Evolutionary conservation across 2,797 vertebrate genomes (phyloP).

Genomic region (Chloroceryle amazona): DNA sequence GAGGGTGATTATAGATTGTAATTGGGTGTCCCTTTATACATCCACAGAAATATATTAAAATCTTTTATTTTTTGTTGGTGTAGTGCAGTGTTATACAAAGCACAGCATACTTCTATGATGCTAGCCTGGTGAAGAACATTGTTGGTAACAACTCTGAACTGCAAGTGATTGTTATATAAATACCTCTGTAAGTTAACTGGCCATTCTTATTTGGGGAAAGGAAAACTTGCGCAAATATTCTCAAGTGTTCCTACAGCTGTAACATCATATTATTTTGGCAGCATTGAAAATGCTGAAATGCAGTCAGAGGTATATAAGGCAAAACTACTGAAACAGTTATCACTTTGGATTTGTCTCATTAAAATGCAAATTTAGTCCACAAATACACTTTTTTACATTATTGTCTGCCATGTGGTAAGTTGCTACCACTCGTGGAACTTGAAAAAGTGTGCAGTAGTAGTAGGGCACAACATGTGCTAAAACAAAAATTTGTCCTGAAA

Average conservation of each 20-base stretch:
- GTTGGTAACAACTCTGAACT: not conserved
- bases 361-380: not conserved
- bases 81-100: not conserved
- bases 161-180: not conserved
- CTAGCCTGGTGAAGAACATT: not conserved
- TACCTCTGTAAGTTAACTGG: not conserved
- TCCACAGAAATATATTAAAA: not conserved
- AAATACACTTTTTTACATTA: not conserved
- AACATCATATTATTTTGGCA: not conserved
- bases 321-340: not conserved
- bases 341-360: not conserved
- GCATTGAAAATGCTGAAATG: not conserved
- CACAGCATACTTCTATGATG: not conserved
- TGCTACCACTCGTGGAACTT: not conserved
- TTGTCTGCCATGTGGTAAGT: not conserved
- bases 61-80: not conserved
- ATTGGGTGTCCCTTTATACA: not conserved
- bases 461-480: not conserved
- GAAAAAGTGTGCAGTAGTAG: not conserved
- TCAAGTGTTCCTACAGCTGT: not conserved
- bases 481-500: not conserved
- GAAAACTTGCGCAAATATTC: not conserved
- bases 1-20: not conserved
- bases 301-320: not conserved
- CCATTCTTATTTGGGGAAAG: not conserved